Evolutionary conservation across 2,113 vertebrate genomes (phyloP).

Genomic region (Toxostoma redivivum): DNA sequence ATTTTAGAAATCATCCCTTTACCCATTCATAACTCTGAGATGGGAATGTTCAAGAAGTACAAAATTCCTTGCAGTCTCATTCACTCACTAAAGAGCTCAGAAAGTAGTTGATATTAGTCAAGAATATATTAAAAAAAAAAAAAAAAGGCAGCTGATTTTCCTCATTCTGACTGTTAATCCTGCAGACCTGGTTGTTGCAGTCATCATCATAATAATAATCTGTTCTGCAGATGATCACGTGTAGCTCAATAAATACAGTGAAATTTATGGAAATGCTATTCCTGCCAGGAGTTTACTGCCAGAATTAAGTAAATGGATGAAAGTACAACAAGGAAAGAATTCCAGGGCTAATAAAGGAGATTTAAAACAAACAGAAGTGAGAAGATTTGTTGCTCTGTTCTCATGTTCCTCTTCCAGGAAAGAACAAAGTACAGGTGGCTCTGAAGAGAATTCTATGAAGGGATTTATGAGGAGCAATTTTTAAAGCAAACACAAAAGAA

Average conservation of each 20-base stretch:
- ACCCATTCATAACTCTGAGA: neutral
- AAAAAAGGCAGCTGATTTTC: neutral
- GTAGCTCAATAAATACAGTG: neutral
- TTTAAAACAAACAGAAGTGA: neutral
- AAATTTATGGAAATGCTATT: neutral
- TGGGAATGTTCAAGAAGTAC: neutral
- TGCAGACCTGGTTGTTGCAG: neutral
- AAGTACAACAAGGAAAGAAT: neutral
- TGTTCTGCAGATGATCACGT: neutral
- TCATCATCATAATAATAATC: neutral
- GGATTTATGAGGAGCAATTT: neutral
- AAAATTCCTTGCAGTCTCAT: neutral
- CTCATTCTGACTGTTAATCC: neutral
- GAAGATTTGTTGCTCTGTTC: neutral
- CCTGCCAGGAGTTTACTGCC: neutral
- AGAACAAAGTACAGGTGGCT: neutral
- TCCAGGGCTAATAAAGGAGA: neutral
- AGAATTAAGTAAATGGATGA: neutral
- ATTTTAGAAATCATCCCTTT: neutral
- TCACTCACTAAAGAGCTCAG: neutral
- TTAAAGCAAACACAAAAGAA: neutral
- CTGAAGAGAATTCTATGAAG: neutral
- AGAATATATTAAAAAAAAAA: neutral
- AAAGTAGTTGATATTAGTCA: neutral
- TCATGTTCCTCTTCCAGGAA: neutral